Conservation (phyloP, 1,140 invertebrate species). For the Venturia canescens region DNA sequence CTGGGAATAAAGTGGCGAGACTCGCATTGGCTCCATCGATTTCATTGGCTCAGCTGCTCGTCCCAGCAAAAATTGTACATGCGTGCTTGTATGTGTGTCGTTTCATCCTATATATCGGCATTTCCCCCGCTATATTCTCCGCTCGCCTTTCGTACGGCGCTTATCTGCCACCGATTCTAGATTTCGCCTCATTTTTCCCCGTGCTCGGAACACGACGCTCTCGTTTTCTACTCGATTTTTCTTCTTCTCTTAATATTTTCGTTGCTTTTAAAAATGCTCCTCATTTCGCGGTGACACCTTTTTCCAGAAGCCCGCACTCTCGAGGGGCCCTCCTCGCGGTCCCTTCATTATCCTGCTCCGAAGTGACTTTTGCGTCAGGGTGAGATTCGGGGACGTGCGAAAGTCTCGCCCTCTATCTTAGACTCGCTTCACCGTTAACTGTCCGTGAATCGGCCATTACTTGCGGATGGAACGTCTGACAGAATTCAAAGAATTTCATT, state of each 20-base stretch:
- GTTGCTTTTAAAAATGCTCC: not conserved
- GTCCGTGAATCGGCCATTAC: slow-evolving; percentile 36
- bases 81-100: not conserved
- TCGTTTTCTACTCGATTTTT: not conserved
- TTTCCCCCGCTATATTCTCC: slow-evolving; percentile 3
- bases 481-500: slow-evolving; percentile 46
- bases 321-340: not conserved
- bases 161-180: no score
- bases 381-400: not conserved
- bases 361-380: not conserved
- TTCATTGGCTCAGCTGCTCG: slow-evolving; percentile 69
- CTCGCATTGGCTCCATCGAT: slow-evolving; percentile 75
- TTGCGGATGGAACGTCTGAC: slow-evolving; percentile 7
- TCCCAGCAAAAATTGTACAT: not conserved
- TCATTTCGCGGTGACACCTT: not conserved
- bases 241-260: not conserved
- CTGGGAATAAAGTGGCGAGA: slow-evolving; percentile 74
- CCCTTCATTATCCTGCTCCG: not conserved
- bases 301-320: not conserved
- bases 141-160: not conserved
- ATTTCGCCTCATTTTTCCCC: not conserved
- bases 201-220: no score
- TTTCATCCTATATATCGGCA: not conserved
- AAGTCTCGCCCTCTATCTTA: not conserved
- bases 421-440: not conserved